Base-by-base conservation (phyloP, 2,113 vertebrate species). In the Stegastes partitus region DNA sequence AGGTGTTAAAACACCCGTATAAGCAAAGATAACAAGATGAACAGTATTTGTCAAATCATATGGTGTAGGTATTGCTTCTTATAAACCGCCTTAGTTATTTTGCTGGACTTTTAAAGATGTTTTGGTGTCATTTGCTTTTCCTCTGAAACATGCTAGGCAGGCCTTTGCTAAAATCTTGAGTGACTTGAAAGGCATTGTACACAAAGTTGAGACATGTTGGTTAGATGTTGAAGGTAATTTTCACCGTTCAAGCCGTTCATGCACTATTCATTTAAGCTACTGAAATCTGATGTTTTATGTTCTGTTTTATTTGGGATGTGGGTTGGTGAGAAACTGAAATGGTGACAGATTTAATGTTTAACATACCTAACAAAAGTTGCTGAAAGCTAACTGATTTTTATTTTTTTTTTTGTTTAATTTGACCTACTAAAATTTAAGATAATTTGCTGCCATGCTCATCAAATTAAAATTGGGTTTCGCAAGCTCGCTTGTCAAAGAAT, bases 81-180 rank as follows among this genome's bases (percentile, higher is more conserved):
- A 95, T 94, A 92, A 95, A 95, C 93, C 92, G 93, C 94, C 96
- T 94, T 95, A 86, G 94, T 94, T 96, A 94, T 93, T 93, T 71
- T 93, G 95, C 95, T 96, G 95, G 95, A 95, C 94, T 93, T 95
- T 94, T 91, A 1, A 92, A 92, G 77, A 70, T 93, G 86, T 84
- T 95, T 93, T 94, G 94, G 95, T 96, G 93, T 97, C 94, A 95
- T 96, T 92, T 96, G 94, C 96, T 96, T 96, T 95, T 93, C 87
- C 92, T 97, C 95, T 95, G 94, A 96, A 94, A 94, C 89, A 94
- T 93, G 90, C 90, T 93, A 88, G 88, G 90, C 89, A 91, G 90
- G 93, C 89, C 87, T 90, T 93, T 74, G 92, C 89, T 91, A 92
- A 94, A 93, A 94, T 93, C 87, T 93, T 84, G 93, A 94, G 93